These are phyloP conservation scores for Dicyrtoma fusca DNA, from an alignment of 2,888 invertebrate genomes.

Conservation along the genomic window DNA sequence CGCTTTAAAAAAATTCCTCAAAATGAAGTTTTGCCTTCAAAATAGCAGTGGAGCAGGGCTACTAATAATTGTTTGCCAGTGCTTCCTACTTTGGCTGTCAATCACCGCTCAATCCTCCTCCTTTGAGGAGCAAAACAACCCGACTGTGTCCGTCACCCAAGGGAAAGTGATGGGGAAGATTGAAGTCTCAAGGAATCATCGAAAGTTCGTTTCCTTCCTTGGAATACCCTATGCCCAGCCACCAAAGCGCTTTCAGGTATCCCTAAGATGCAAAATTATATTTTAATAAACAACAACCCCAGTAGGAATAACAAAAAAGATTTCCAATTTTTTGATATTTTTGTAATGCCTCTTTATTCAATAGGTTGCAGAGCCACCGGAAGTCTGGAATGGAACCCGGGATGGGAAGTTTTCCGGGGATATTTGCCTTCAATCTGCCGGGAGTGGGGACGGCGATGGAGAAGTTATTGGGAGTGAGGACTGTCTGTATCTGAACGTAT, in stretches of 20 bases:
- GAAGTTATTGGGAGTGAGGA: conserved; percentile 42
- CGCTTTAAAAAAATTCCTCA: too few relatives aligned
- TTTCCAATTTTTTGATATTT: not conserved
- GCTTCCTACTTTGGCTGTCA: too few relatives aligned
- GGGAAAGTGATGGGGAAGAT: conserved; percentile 41
- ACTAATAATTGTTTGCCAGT: too few relatives aligned
- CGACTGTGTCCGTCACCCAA: conserved; percentile 38
- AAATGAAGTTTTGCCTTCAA: too few relatives aligned
- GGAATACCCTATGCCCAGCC: conserved; percentile 46
- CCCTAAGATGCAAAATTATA: too few relatives aligned
- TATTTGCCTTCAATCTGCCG: conserved; percentile 40
- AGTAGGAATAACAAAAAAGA: not conserved
- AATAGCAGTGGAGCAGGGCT: too few relatives aligned
- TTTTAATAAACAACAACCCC: too few relatives aligned
- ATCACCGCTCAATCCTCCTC: too few relatives aligned
- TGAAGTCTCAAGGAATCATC: conserved; percentile 35
- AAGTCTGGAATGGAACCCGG: conserved; percentile 21
- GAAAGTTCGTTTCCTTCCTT: conserved; percentile 38
- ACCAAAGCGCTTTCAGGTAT: conserved; percentile 44
- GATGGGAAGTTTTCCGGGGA: conserved; percentile 41
- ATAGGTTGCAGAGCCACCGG: conserved; percentile 43
- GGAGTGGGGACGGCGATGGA: conserved; percentile 7
- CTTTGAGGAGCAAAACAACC: conserved; percentile 18
- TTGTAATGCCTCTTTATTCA: not conserved
- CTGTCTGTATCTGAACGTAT: conserved; percentile 46